Conservation (phyloP, 2,113 vertebrate species). For the Circaetus cinerascens region DNA sequence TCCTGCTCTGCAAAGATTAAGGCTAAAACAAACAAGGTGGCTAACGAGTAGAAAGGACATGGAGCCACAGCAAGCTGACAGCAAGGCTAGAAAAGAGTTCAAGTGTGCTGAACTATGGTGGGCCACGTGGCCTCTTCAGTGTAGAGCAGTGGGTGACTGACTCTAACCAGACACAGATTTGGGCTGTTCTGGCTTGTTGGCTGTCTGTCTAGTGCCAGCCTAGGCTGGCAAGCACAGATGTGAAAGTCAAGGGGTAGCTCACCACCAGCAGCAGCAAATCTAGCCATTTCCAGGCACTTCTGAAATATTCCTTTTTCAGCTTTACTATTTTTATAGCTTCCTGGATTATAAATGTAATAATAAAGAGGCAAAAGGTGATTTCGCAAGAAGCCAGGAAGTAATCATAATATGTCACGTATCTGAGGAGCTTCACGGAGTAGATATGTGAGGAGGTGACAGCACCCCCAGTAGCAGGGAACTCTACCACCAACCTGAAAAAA, state of each 20-base stretch:
- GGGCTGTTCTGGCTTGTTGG: neutral
- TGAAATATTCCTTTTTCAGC: slow-evolving; percentile 57
- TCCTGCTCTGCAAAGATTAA: neutral
- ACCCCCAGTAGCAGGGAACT: slow-evolving; percentile 69
- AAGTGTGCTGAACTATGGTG: neutral
- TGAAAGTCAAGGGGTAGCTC: neutral
- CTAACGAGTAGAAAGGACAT: accelerated
- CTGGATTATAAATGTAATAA: slow-evolving; percentile 48
- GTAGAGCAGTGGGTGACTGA: neutral
- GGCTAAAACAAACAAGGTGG: neutral
- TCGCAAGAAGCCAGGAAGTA: slow-evolving; percentile 72
- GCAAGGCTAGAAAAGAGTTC: neutral
- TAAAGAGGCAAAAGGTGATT: slow-evolving; percentile 64
- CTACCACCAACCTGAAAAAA: slow-evolving; percentile 67
- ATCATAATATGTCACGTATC: slow-evolving; percentile 39
- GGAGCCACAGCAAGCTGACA: neutral
- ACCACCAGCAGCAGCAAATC: slow-evolving; percentile 61
- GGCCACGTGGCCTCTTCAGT: neutral
- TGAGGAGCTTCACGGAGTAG: slow-evolving; percentile 65
- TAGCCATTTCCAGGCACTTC: slow-evolving; percentile 68
- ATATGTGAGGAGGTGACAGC: slow-evolving; percentile 63
- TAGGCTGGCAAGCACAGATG: neutral
- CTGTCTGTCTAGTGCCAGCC: neutral
- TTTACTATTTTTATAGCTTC: slow-evolving; percentile 38
- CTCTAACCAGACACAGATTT: neutral